Evolutionary conservation across 1,140 invertebrate genomes (phyloP), one percentile per base, ranked within the genome.

Genomic region (Pararge aegeria): DNA sequence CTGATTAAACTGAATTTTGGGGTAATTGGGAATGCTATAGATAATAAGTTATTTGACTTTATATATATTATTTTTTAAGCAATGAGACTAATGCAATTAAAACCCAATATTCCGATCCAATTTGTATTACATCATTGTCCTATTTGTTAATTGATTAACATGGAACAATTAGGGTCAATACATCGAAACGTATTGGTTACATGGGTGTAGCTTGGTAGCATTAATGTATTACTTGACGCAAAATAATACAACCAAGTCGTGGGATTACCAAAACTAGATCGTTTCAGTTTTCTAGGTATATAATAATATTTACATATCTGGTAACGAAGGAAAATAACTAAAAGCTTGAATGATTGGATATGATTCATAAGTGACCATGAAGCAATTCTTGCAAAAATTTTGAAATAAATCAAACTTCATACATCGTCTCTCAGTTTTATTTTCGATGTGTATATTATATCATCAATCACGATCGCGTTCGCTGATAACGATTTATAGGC

Each of bases 21-120:
- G n/a, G n/a, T n/a, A n/a, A n/a, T n/a, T n/a, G n/a, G n/a, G n/a
- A n/a, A n/a, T n/a, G n/a, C n/a, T n/a, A n/a, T n/a, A n/a, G n/a
- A n/a, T n/a, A n/a, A n/a, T n/a, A n/a, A n/a, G n/a, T n/a, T n/a
- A n/a, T n/a, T n/a, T n/a, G n/a, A n/a, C 34, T 73, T 73, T 66
- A n/a, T n/a, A n/a, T n/a, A n/a, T n/a, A 72, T 64, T 24, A 71
- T 70, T 64, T 20, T 54, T 66, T 72, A 69, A 62, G 46, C 65
- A 38, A 44, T 7, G 34, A 30, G 21, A 38, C 55, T 55, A 34
- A 54, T 55, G 38, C 24, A 57, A 61, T 61, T 59, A 63, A 24
- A 34, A n/a, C 10, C 3, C 30, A 34, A 0, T 7, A 34, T 3
- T 12, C 10, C 10, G 30, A 34, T 3, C 30, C 10, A 10, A 34